Conservation (phyloP, 1,140 invertebrate genomes). For the Phocides pigmalion region DNA sequence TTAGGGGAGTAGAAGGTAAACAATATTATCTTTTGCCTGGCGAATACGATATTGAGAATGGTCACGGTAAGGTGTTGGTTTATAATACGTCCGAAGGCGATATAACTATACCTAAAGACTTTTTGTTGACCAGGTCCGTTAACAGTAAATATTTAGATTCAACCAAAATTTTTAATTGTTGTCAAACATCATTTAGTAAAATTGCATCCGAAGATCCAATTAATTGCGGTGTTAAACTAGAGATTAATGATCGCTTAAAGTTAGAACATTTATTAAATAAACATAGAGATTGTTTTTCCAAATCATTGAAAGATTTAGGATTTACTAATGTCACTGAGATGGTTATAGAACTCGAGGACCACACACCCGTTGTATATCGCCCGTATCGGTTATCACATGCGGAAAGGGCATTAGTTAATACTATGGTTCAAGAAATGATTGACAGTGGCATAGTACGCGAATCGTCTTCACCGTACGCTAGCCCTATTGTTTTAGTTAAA, state of each 20-base stretch:
- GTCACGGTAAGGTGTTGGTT: slow-evolving; percentile 3
- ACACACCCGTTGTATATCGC: slow-evolving; percentile 30
- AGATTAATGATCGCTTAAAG: slow-evolving; percentile 6
- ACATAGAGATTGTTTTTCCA: slow-evolving; percentile 40
- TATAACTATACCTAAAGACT: no score
- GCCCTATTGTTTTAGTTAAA: slow-evolving; percentile 50
- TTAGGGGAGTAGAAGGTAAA: slow-evolving; percentile 12
- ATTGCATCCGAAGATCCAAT: neutral
- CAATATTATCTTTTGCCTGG: slow-evolving; percentile 28
- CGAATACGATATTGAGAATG: slow-evolving; percentile 10
- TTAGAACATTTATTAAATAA: slow-evolving; percentile 32
- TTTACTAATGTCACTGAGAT: slow-evolving; percentile 41
- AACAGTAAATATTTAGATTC: no score
- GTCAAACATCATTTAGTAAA: slow-evolving; percentile 30
- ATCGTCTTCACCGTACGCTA: slow-evolving; percentile 47
- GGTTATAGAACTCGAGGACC: slow-evolving; percentile 37
- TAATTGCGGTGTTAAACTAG: slow-evolving; percentile 17
- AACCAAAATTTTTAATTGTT: no score
- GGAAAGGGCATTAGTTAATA: neutral
- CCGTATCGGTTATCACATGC: slow-evolving; percentile 31
- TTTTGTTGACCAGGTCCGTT: no score
- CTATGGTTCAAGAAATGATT: slow-evolving; percentile 7
- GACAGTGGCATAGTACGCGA: slow-evolving; percentile 11
- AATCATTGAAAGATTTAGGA: slow-evolving; percentile 36
- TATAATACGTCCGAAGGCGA: slow-evolving; percentile 1